Base-by-base conservation (phyloP, 2,888 invertebrate species). In the Eupithecia abbreviata region DNA sequence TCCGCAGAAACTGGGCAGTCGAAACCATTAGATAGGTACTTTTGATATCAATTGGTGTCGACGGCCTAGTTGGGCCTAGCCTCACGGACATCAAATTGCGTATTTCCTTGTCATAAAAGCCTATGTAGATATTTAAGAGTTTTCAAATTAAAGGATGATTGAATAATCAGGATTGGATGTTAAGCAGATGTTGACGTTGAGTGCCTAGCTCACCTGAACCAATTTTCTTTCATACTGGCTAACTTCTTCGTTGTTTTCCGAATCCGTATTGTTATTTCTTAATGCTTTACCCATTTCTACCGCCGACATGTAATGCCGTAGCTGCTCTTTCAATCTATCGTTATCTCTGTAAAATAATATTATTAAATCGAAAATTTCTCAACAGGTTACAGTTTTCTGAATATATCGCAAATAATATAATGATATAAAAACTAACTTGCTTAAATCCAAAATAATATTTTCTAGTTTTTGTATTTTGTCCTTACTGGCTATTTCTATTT, bases 231-330 rank as follows among this genome's bases (percentile, higher is more conserved):
- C 98, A 91, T 98, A 98, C 82, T 97, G 96, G 84, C 96, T 96
- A 41, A 97, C 97, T 92, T 98, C 98, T 77, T 96, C 96, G 81
- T 95, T 96, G 66, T 92, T 90, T 75, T 68, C 74, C 7, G 77
- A 72, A 3, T 81, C 82, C 10, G 74, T 47, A 72, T 78, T 79
- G 77, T 79, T 82, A 72, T 93, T 95, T 87, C 97, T 96, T 83
- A 98, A 92, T 95, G 98, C 96, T 92, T 97, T 97, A 43, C 98
- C 97, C 78, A 98, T 96, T 93, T 98, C 98, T 62, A 98, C 97
- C n/a, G 98, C 98, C 73, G 97, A 97, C 82, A 98, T 97, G 90
- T 98, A 98, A 86, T 97, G 98, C 83, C 97, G 96, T 77, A 98
- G 90, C 88, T 98, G 98, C 84, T 98, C 97, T 86, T 98, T 97